A percentile compares a stretch with the other conserved stretches of the same genome.
phyloP scores from a whole-genome alignment of 2,113 vertebrate genomes.

The Upupa epops region DNA sequence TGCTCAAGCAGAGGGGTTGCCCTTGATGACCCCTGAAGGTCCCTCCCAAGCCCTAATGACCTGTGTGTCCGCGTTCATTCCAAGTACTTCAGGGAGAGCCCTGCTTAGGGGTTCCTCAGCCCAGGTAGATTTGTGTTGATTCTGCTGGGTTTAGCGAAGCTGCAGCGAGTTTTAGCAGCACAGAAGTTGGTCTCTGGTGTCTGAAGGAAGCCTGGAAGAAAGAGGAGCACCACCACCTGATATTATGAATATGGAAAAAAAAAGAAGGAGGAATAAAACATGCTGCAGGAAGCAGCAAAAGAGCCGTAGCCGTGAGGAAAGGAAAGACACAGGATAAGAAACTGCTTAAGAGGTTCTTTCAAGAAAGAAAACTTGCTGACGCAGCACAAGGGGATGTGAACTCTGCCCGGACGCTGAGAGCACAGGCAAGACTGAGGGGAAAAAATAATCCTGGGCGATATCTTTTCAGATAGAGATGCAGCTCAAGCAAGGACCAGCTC shows the following conservation, averaged over 20 bases:
- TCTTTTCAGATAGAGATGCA: not conserved
- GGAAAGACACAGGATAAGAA: not conserved
- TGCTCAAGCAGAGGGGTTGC: too few species aligned
- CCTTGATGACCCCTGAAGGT: too few species aligned
- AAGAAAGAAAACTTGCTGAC: not conserved
- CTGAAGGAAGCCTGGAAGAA: not conserved
- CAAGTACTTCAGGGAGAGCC: too few species aligned
- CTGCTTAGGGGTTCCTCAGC: not conserved
- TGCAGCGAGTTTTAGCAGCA: not conserved
- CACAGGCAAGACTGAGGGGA: not conserved
- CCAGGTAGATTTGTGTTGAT: not conserved
- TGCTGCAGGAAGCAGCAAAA: not conserved
- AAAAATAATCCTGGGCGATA: not conserved
- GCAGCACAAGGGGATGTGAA: not conserved
- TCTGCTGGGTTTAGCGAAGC: not conserved
- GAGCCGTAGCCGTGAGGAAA: not conserved
- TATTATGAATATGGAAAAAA: not conserved
- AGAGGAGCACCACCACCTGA: not conserved
- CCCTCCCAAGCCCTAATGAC: too few species aligned
- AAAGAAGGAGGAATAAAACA: not conserved
- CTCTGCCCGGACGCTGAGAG: not conserved
- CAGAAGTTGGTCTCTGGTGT: not conserved
- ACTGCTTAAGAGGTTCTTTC: not conserved
- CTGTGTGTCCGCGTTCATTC: too few species aligned
- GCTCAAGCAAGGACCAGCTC: not conserved